Conservation (phyloP, 2,888 invertebrate genomes). For the Cosmia trapezina region DNA sequence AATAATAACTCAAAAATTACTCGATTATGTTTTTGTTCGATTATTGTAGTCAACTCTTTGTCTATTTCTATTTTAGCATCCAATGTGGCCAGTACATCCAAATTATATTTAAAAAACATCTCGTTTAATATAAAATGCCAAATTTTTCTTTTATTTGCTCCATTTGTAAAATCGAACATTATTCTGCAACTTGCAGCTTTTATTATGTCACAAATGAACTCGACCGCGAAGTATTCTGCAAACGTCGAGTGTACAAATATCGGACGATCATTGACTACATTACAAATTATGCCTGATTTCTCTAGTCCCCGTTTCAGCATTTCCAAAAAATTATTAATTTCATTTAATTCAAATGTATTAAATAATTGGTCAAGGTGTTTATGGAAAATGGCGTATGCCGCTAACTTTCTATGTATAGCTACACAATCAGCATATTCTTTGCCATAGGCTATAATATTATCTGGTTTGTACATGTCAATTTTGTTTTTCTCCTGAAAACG, state of each 20-base stretch:
- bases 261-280: slow-evolving; percentile 19
- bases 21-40: not conserved
- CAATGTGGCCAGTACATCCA: slow-evolving; percentile 7
- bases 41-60: not conserved
- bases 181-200: not conserved
- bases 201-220: slow-evolving; percentile 23
- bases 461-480: slow-evolving; percentile 37
- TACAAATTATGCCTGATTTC: slow-evolving; percentile 13
- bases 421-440: slow-evolving; percentile 9
- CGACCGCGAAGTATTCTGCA: slow-evolving; percentile 31
- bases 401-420: slow-evolving; percentile 33
- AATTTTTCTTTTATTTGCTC: not conserved
- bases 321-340: too few species aligned
- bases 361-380: slow-evolving; percentile 13
- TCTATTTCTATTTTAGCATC: slow-evolving; percentile 19
- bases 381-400: slow-evolving; percentile 26
- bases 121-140: slow-evolving; percentile 25
- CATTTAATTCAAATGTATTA: not conserved
- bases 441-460: slow-evolving; percentile 20
- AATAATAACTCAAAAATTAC: slow-evolving; percentile 1
- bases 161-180: too few species aligned
- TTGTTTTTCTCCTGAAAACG: slow-evolving; percentile 43
- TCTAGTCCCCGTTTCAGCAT: slow-evolving; percentile 24
- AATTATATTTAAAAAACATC: slow-evolving; percentile 18
- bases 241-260: slow-evolving; percentile 27